Evolutionary conservation across 2,113 vertebrate species (phyloP), one percentile per base, ranked within the genome.

Genomic region (Carollia perspicillata): DNA sequence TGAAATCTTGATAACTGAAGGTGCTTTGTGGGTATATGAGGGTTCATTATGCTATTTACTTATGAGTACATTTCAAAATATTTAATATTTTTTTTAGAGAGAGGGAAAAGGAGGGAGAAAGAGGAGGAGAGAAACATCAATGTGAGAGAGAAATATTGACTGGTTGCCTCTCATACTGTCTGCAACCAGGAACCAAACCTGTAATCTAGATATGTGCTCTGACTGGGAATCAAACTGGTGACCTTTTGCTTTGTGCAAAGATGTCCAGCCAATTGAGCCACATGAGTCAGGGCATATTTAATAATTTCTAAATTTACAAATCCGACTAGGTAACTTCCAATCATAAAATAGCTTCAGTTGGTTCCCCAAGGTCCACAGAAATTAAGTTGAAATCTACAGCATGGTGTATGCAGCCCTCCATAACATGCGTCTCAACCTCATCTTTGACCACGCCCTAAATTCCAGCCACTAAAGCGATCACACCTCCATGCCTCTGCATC

Each of bases 1-100:
- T 7, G 63, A 91, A 84, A 91, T 66, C 84, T 91, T 37, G 23
- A 42, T 87, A 93, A 81, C 75, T 80, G 26, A 90, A 90, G 93
- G n/a, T 74, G 40, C 58, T 78, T 94, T 84, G 55, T 88, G n/a
- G n/a, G 35, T 58, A 84, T 35, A 44, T 55, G 58, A 69, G 44
- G 49, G 30, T 77, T 83, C 26, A 11, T 84, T 84, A 53, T 77
- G 83, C 16, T 71, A 72, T 71, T 66, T 91, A 91, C 55, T 71
- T 72, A 92, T 88, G 49, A 90, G 60, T 60, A 78, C 26, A 78
- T 55, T 88, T 66, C 69, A 63, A 92, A 92, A 84, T 42, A 28
- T 72, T 58, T 51, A 26, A 26, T 60, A 60, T 28, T 60, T 60
- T 58, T 28, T 28, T 60, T 60, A 58, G 60, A 63, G 60, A 63